Base-by-base conservation (phyloP, 30 jellyfish, hydroid and myxozoan species). In the Aurelia sp. region DNA sequence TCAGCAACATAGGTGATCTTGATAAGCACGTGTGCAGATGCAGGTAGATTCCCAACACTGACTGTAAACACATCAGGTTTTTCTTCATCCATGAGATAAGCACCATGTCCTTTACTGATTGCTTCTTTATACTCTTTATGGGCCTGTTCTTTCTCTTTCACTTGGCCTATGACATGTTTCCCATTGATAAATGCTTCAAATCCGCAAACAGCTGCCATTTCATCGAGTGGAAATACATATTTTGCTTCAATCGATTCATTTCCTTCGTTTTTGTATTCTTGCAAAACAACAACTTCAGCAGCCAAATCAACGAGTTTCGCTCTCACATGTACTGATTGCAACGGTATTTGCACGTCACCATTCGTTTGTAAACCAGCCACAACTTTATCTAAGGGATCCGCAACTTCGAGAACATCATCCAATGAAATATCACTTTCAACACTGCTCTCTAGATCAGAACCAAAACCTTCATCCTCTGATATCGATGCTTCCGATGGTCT, bases 1-100 rank as follows among this genome's bases (percentile, higher is more conserved):
- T 92, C 98, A 5, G 97, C 97, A 55, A 92, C 98, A 72, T 92
- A 92, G 0, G 98, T 92, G 60, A 92, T 92, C 57, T 92, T 92
- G 67, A 92, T 92, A 55, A 92, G 82, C 15, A 92, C 98, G 48
- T 73, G 75, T n/a, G 98, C 92, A 5, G 63, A 47, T 22, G 97
- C 98, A 6, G 98, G 98, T 21, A 93, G 87, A 72, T 93, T 93
- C 50, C 98, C 98, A 74, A 93, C 97, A 67, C 97, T 93, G 50
- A 93, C 96, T 10, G 97, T 88, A 66, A 93, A 93, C 22, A 93
- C 96, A 72, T 93, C 98, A 21, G 87, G 90, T 61, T 93, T 93
- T 72, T 93, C 97, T 71, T 91, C 98, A 19, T 93, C 98, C 98
- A 93, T 93, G 18, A 93, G 84, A 77, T 88, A 93, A 11, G 98